Evolutionary conservation across 2,113 vertebrate species (phyloP).

Genomic region (Pachypanchax playfairii): DNA sequence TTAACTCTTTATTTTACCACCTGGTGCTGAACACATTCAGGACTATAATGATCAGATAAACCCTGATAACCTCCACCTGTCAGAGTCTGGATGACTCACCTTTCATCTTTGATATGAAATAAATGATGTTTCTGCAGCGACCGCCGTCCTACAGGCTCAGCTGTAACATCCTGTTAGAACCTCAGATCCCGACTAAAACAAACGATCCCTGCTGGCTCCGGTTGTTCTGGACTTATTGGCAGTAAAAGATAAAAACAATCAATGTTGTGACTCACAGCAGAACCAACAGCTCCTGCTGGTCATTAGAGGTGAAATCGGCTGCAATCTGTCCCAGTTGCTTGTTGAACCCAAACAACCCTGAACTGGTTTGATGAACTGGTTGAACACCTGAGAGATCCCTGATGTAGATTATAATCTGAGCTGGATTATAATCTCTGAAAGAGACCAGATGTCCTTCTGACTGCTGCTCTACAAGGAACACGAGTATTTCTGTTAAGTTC

Average conservation of each 20-base stretch:
- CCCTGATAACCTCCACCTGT: too few relatives aligned
- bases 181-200: constrained; percentile 26
- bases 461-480: too few relatives aligned
- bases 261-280: constrained; percentile 58
- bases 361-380: constrained; percentile 13
- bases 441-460: too few relatives aligned
- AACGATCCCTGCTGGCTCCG: constrained; percentile 36
- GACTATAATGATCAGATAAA: too few relatives aligned
- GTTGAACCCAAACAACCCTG: constrained; percentile 34
- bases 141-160: constrained; percentile 15
- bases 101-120: constrained; percentile 56
- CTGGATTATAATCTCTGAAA: too few relatives aligned
- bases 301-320: constrained; percentile 28
- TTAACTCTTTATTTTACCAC: too few relatives aligned
- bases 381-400: too few relatives aligned
- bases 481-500: too few relatives aligned
- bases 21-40: neutral
- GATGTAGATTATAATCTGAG: too few relatives aligned
- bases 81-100: constrained; percentile 53
- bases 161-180: neutral
- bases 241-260: constrained; percentile 49
- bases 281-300: constrained; percentile 31
- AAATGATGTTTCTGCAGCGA: neutral
- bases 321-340: neutral
- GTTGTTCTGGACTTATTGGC: constrained; percentile 52